Percentiles rank a stretch among this genome's conserved stretches.
Evolutionary conservation across 1,140 invertebrate genomes (phyloP).

Genomic region (Plutomurus gul): DNA sequence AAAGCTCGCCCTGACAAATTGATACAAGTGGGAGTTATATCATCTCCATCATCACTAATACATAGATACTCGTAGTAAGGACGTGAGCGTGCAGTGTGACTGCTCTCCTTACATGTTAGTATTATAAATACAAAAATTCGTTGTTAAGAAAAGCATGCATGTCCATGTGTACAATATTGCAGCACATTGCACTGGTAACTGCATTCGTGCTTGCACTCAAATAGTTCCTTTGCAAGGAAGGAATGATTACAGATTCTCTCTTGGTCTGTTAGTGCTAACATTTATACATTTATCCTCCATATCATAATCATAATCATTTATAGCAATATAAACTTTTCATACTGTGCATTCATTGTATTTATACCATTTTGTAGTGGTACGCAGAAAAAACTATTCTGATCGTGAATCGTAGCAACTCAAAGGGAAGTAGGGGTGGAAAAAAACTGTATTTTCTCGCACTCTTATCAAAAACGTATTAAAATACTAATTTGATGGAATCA

Average conservation of each 20-base stretch:
- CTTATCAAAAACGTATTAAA: no score
- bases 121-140: no score
- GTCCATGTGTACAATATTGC: no score
- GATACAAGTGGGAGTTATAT: conserved; percentile 24
- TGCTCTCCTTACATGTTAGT: neutral
- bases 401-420: no score
- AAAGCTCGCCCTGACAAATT: conserved; percentile 23
- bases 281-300: conserved; percentile 7
- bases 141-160: no score
- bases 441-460: no score
- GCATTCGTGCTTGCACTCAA: neutral
- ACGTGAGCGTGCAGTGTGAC: neutral
- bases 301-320: conserved; percentile 15
- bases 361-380: no score
- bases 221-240: neutral
- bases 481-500: no score
- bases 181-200: neutral
- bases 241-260: neutral
- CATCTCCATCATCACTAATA: conserved; percentile 14
- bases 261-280: neutral
- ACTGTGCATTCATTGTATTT: neutral
- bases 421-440: no score
- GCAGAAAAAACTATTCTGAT: no score
- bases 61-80: neutral
- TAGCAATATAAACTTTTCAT: neutral